These are phyloP conservation scores for Pterobdella sp. DNA, from an alignment of 2,888 invertebrate genomes.

Conservation along the genomic window DNA sequence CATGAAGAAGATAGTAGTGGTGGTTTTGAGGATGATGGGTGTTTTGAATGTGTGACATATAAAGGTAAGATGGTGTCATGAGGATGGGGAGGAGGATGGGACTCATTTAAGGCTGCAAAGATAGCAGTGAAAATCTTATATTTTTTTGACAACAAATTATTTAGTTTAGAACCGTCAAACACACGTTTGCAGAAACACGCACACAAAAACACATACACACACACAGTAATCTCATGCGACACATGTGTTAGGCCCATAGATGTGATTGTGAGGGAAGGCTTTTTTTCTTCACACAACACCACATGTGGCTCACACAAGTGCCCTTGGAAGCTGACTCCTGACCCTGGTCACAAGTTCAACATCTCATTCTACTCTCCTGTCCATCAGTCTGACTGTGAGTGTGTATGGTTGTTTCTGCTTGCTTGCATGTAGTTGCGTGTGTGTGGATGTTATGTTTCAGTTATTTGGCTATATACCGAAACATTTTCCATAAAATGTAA, in stretches of 20 bases:
- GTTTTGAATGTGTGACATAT: too few species aligned
- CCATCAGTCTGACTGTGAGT: neutral
- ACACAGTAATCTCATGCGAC: neutral
- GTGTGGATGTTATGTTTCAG: neutral
- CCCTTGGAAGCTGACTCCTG: slow-evolving; percentile 22
- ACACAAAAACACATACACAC: neutral
- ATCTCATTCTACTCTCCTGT: slow-evolving; percentile 10
- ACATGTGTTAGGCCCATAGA: neutral
- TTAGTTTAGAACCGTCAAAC: too few species aligned
- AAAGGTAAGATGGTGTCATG: too few species aligned
- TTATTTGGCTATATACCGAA: neutral
- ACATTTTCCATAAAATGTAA: too few species aligned
- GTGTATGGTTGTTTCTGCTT: neutral
- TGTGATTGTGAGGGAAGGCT: neutral
- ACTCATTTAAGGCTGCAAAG: too few species aligned
- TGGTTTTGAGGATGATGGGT: too few species aligned
- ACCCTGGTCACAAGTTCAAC: slow-evolving; percentile 13
- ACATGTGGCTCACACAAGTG: slow-evolving; percentile 20
- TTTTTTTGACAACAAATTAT: too few species aligned
- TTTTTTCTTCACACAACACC: slow-evolving; percentile 13
- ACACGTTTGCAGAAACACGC: too few species aligned
- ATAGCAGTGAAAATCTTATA: too few species aligned
- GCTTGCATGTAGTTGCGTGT: neutral
- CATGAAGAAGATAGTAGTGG: too few species aligned
- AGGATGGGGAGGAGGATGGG: too few species aligned